phyloP scores from a whole-genome alignment of 2,113 vertebrate genomes.

The Leiothrix lutea region DNA sequence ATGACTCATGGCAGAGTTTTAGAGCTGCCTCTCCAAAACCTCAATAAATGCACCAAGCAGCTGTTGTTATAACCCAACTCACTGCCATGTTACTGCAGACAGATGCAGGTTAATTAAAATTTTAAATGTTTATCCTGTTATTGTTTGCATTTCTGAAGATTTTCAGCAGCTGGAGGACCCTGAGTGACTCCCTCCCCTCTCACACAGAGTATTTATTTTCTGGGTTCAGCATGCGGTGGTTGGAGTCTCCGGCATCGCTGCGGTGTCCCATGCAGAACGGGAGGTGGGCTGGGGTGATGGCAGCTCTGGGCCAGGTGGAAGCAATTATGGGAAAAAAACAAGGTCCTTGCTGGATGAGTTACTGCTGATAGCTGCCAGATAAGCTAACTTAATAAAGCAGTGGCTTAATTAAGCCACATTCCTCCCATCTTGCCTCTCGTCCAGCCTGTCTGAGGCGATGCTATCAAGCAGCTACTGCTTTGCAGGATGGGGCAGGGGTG shows the following conservation, averaged over 20 bases:
- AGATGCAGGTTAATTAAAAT: neutral
- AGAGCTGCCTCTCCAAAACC: neutral
- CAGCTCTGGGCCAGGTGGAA: slow-evolving; percentile 43
- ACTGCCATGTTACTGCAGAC: neutral
- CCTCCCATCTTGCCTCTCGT: slow-evolving; percentile 27
- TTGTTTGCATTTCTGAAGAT: neutral
- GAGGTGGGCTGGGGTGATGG: neutral
- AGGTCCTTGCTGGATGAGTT: neutral
- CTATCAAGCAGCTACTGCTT: neutral
- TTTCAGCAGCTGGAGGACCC: neutral
- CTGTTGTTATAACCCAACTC: neutral
- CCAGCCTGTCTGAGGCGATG: neutral
- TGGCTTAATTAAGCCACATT: slow-evolving; percentile 56
- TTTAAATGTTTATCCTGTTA: neutral
- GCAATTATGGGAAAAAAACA: slow-evolving; percentile 18
- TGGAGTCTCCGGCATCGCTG: accelerated
- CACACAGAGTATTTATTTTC: neutral
- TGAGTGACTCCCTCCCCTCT: neutral
- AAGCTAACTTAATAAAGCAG: slow-evolving; percentile 63
- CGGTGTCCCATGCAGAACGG: accelerated
- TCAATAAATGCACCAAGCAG: accelerated
- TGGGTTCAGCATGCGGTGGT: neutral
- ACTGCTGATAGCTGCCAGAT: slow-evolving; percentile 63
- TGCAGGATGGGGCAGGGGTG: neutral
- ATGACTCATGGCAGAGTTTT: neutral